Evolutionary conservation across 2,888 invertebrate species (phyloP).

Genomic region (Aphidoletes aphidimyza): DNA sequence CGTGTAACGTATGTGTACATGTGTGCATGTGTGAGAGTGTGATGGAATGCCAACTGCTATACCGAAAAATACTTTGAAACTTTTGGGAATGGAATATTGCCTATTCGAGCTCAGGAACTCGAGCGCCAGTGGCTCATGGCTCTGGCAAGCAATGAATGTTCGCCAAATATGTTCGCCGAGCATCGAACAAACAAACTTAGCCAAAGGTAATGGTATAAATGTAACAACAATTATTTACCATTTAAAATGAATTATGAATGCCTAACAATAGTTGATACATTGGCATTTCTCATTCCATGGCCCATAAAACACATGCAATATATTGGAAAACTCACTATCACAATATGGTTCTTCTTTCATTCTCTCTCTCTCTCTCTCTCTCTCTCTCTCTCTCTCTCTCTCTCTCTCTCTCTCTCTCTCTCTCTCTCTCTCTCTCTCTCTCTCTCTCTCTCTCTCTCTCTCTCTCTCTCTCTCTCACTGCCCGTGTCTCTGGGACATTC

Average conservation of each 20-base stretch:
- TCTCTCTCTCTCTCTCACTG: not conserved
- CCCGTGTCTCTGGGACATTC: not conserved
- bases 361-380: not conserved
- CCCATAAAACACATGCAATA: slow-evolving; percentile 9
- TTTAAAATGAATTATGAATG: slow-evolving; percentile 42
- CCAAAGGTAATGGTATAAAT: not conserved
- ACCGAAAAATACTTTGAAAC: too few species aligned
- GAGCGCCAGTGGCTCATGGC: too few species aligned
- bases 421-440: not conserved
- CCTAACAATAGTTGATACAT: not conserved
- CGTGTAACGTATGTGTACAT: too few species aligned
- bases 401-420: not conserved
- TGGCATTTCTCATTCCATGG: not conserved
- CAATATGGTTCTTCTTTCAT: not conserved
- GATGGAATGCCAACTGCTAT: too few species aligned
- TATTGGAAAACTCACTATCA: not conserved
- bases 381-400: too few species aligned
- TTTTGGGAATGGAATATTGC: too few species aligned
- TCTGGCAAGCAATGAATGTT: too few species aligned
- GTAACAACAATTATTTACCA: slow-evolving; percentile 24
- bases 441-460: not conserved
- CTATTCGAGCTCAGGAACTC: too few species aligned
- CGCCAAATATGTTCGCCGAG: not conserved
- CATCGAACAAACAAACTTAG: not conserved
- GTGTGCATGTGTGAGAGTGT: too few species aligned